Percentiles rank a stretch among this genome's conserved stretches.
phyloP scores from a whole-genome alignment of 1,140 invertebrate genomes.

The Drosophila subobscura region DNA sequence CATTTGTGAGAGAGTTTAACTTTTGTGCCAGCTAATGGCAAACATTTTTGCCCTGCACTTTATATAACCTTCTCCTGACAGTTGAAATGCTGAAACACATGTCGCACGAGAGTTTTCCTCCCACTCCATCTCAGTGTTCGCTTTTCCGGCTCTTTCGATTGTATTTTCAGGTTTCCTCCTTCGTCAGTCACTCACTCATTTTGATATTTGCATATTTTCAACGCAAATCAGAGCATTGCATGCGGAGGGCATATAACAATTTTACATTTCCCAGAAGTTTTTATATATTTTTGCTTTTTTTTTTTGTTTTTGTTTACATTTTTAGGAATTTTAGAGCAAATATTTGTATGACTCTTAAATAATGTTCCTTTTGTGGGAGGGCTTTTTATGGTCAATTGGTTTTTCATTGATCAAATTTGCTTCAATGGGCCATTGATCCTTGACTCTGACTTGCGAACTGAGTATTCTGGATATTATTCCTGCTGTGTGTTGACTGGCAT shows the following conservation, averaged over 20 bases:
- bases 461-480: conserved; percentile 15
- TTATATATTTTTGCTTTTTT: not conserved
- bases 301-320: conserved; percentile 20
- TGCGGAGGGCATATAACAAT: conserved; percentile 46
- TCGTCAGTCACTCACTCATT: conserved; percentile 20
- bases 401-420: conserved; percentile 4
- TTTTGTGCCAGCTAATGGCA: conserved; percentile 7
- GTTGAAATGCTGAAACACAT: conserved; percentile 23
- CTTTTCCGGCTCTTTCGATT: conserved; percentile 19
- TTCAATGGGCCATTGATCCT: not conserved
- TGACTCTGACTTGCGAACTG: conserved; percentile 9
- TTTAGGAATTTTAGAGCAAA: conserved; percentile 4
- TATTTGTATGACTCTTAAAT: conserved; percentile 5
- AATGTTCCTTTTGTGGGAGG: not conserved
- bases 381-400: not conserved
- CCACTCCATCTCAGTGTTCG: not conserved
- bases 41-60: conserved; percentile 10
- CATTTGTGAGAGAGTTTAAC: not conserved
- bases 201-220: conserved; percentile 64
- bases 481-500: conserved; percentile 16
- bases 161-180: conserved; percentile 20
- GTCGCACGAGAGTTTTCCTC: conserved; percentile 22
- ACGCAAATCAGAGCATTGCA: conserved; percentile 60
- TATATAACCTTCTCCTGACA: conserved; percentile 21
- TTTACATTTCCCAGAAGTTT: conserved; percentile 30